Base-by-base conservation (phyloP, 2,797 vertebrate species). In the Iguana delicatissima region DNA sequence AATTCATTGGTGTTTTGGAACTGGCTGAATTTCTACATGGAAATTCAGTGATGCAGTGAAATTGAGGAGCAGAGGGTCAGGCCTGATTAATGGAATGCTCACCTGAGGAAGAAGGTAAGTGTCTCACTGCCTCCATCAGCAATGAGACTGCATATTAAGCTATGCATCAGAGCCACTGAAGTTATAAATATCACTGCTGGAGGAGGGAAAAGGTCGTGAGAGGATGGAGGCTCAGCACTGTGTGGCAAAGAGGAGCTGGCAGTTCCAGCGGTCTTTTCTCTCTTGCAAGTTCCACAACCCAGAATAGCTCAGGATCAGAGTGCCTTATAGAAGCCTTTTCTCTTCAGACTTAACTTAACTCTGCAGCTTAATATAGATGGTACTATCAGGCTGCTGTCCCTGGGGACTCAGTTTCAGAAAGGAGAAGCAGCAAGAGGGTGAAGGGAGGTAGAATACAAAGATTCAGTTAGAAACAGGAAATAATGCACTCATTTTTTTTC, bases 181-280 rank as follows among this genome's bases (percentile, higher is more conserved):
- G 81, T 80, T 86, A 91, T 80, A 69, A 81, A 81, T 42, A 57
- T 90, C 67, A 85, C 80, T 6, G 59, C 32, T 38, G 74, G 50
- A 82, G 35, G 38, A 85, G 29, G 64, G 73, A 73, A 52, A 80
- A 86, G 79, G 52, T 80, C 62, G 80, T 35, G 24, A 35, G 24
- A 35, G 18, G 32, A 35, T 50, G 77, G 77, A 38, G 16, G 38
- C 76, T 74, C 59, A 79, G 73, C 6, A 24, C 22, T 52, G 29
- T 35, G 50, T 12, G 22, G 84, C 67, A 22, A 1, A 72, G 72
- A 29, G 52, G 59, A 76, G n/a, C 85, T 42, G 24, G 35, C 72
- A 86, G 18, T 26, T 52, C 32, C 16, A 1, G 29, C 6, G 6
- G 42, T 50, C 59, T 88, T 46, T 42, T 69, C 86, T 55, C 32